Base-by-base conservation (phyloP, 2,113 vertebrate species). In the Aplodontia rufa region DNA sequence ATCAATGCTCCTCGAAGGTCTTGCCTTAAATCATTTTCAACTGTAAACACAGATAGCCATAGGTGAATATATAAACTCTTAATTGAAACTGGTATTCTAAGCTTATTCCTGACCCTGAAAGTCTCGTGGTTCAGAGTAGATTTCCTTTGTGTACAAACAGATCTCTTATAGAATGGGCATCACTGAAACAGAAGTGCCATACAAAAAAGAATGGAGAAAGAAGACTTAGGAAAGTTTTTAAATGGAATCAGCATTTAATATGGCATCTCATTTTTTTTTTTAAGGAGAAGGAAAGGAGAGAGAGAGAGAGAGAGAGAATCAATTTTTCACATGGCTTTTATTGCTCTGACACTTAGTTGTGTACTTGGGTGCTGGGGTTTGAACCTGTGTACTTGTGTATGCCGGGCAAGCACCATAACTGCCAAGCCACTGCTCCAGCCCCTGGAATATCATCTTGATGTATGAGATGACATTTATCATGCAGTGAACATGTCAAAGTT, bases 11-110 rank as follows among this genome's bases (percentile, higher is more conserved):
- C 93, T 78, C 79, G 87, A 32, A 42, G 69, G 53, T 86, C 53
- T 85, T 35, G 1, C 10, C 9, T 92, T 87, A 96, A 87, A 72
- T 91, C 16, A 72, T 53, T 40, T 92, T 92, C 78, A 88, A 90
- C 30, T 37, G 80, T 92, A 96, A 95, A 78, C 89, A 89, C 72
- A 90, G 26, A 64, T 93, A 92, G 88, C 28, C 24, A 68, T 88
- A 75, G 35, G 28, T 64, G 64, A 83, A 76, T 92, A 86, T 83
- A 68, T 69, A 86, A 76, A 58, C 11, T 66, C n/a, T 80, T 93
- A 78, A 89, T 60, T 91, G 40, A 37, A 90, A 60, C 20, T 80
- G 51, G 12, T 24, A 35, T 24, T 79, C 20, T 93, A 53, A 49
- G 40, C 6, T 75, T 53, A 37, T 60, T 89, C 22, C 32, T 32